Evolutionary conservation across 2,113 vertebrate species (phyloP), one percentile per base, ranked within the genome.

Genomic region (Hemicordylus capensis): DNA sequence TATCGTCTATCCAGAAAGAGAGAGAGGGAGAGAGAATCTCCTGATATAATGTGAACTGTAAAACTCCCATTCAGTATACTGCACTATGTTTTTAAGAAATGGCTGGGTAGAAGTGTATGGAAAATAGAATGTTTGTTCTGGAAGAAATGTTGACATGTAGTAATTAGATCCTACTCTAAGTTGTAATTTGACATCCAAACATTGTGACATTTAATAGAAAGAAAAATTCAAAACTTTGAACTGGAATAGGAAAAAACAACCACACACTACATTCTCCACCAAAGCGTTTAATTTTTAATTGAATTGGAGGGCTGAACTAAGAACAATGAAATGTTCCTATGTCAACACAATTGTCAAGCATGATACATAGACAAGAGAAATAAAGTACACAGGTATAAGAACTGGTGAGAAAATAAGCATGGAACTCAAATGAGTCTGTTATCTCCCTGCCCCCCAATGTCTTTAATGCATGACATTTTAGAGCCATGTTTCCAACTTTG

Each of bases 171-270:
- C 56, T 46, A 14, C 61, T 72, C 69, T 39, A 73, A n/a, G 39
- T 74, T 64, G 54, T 73, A 83, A 75, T 83, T 83, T 75, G 59
- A 83, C 44, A 51, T 75, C 42, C 42, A 83, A 75, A 75, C 20
- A 75, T 64, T 75, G 31, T 75, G 81, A 63, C 70, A 83, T 51
- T 75, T 64, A 42, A 75, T 63, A 31, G 22, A 83, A 74, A 48
- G 56, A 83, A 64, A 48, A 37, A 75, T 63, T 15, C n/a, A 42
- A 39, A 63, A 64, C 31, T 75, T 63, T 83, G 22, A 64, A 63
- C 3, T 51, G 44, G 26, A 28, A 80, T 51, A 37, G 20, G 28
- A 28, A 75, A 42, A 10, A 37, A 51, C 73, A 5, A 31, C 24
- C 24, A 54, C 12, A 54, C 51, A n/a, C 67, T 46, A 46, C 28